phyloP scores from a whole-genome alignment of 2,113 vertebrate species.

The Eublepharis macularius region DNA sequence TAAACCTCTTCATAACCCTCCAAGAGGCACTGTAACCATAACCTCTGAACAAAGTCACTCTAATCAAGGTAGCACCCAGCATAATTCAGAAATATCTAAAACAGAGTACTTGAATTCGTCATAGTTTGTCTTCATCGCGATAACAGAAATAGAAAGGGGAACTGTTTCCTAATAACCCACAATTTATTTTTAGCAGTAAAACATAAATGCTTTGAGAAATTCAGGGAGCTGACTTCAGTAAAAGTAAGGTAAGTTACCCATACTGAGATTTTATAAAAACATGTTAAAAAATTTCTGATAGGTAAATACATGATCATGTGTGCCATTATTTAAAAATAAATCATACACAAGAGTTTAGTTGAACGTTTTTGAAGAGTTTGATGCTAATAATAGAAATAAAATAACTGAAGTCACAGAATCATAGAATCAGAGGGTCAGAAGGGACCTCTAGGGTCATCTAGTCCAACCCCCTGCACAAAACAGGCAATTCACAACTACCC shows the following conservation, averaged over 20 bases:
- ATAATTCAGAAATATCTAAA: too few relatives aligned
- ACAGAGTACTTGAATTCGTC: neutral
- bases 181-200: neutral
- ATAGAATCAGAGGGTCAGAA: too few relatives aligned
- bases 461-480: too few relatives aligned
- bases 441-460: too few relatives aligned
- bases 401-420: neutral
- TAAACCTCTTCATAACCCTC: too few relatives aligned
- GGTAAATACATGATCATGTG: neutral
- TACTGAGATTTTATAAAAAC: neutral
- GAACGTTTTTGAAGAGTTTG: neutral
- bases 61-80: too few relatives aligned
- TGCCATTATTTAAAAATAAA: neutral
- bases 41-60: too few relatives aligned
- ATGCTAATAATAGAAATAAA: neutral
- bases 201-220: neutral
- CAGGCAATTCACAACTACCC: too few relatives aligned
- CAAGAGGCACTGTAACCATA: too few relatives aligned
- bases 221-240: neutral
- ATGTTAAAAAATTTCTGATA: neutral
- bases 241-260: neutral
- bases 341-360: neutral
- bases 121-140: neutral
- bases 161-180: neutral
- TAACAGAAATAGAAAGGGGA: neutral